A percentile compares a stretch with the other conserved stretches of the same genome.
Conservation (phyloP, 2,888 invertebrate species). For the Diadegma fenestrale region DNA sequence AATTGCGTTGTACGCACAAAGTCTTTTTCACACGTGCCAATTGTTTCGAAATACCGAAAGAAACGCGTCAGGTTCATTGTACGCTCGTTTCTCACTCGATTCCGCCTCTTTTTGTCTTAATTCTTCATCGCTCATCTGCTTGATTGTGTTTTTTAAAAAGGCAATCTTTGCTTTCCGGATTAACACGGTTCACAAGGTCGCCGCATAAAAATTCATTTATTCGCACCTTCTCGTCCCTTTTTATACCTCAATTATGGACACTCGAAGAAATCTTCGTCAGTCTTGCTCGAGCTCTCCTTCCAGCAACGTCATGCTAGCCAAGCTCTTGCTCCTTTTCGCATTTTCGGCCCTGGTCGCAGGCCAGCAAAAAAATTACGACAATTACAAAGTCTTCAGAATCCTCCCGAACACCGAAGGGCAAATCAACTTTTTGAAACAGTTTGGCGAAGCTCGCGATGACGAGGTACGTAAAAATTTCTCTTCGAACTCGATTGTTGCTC, state of each 20-base stretch:
- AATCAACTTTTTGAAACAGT: conserved; percentile 84
- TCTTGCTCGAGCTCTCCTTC: conserved; percentile 42
- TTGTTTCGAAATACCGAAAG: conserved; percentile 35
- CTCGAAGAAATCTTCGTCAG: conserved; percentile 40
- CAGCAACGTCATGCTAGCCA: conserved; percentile 72
- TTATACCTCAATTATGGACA: conserved; percentile 8
- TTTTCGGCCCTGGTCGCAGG: conserved; percentile 71
- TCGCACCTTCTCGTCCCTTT: conserved; percentile 37
- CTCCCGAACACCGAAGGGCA: conserved; percentile 85
- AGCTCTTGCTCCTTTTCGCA: conserved; percentile 69
- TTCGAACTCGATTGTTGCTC: neutral
- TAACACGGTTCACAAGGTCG: conserved; percentile 11
- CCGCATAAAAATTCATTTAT: conserved; percentile 38
- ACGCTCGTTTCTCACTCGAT: conserved; percentile 3
- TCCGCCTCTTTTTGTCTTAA: conserved; percentile 4
- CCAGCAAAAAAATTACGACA: conserved; percentile 84
- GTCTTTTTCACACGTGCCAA: conserved; percentile 56
- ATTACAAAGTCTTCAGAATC: conserved; percentile 88
- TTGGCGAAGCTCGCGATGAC: conserved; percentile 66
- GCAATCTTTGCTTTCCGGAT: conserved; percentile 16
- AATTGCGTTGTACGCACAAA: conserved; percentile 3
- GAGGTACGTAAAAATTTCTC: conserved; percentile 63
- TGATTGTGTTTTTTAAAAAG: neutral
- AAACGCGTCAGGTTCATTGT: conserved; percentile 33
- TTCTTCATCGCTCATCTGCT: neutral